Evolutionary conservation across 2,888 invertebrate species (phyloP), one percentile per base, ranked within the genome.

Genomic region (Heliconius aoede): DNA sequence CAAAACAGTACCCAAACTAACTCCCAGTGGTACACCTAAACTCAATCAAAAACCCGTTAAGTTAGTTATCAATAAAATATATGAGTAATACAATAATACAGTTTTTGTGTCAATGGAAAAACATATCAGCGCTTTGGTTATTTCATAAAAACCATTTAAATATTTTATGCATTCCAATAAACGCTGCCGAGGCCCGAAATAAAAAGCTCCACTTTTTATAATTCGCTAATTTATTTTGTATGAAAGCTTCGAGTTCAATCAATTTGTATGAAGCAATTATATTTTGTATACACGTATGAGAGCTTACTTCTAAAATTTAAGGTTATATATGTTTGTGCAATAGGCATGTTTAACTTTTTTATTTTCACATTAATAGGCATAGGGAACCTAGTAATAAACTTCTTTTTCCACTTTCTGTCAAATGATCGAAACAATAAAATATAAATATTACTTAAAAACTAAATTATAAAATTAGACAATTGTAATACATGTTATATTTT

Each of bases 131-230:
- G 73, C 65, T 26, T 72, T 72, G 67, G 65, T 68, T 51, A 77
- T 74, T 61, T 71, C 69, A 73, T 75, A 65, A 75, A 77, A 72
- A 60, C 73, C 51, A 65, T 73, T 65, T 65, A 77, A 67, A 72
- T 73, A 65, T 76, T 79, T 79, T 79, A 79, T 76, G 76, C 32
- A 26, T 73, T 67, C 73, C 76, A 78, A 76, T 76, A 79, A 78
- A 76, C 73, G 78, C 55, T 74, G 60, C 69, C 75, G 64, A 77
- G 58, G 46, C 79, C 76, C 74, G 73, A 76, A 77, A 81, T 73
- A 61, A 76, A 77, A 71, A 72, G 72, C 46, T 65, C 62, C 72
- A 64, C 72, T 78, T 74, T 74, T 76, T 67, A 67, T 65, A 46
- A 72, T 69, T 46, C n/a, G 71, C 30, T 74, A 71, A 75, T 71